A percentile compares a stretch with the other conserved stretches of the same genome.
These are phyloP conservation scores for Archilochus colubris DNA, from an alignment of 2,113 vertebrate genomes.

Conservation along the genomic window DNA sequence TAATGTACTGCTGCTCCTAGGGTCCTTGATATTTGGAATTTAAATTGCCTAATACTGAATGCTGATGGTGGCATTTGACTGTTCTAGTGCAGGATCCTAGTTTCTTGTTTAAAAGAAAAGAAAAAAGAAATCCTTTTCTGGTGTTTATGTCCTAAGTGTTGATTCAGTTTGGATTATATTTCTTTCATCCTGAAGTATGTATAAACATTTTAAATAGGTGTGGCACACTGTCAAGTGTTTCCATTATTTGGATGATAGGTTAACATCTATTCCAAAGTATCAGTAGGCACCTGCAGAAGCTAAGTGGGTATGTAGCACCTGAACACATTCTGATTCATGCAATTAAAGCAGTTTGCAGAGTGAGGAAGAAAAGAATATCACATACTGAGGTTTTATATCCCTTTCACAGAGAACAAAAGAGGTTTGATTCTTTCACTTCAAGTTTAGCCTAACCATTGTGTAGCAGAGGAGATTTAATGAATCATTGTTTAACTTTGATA, in stretches of 20 bases:
- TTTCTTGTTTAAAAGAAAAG: not conserved
- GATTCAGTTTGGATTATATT: constrained; percentile 30
- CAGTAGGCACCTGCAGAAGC: constrained; percentile 78
- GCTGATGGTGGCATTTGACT: not conserved
- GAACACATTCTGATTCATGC: constrained; percentile 83
- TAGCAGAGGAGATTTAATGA: constrained; percentile 86
- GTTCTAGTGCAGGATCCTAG: not conserved
- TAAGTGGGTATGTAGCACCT: constrained; percentile 80
- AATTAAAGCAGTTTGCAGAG: constrained; percentile 84
- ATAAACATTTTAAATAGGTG: constrained; percentile 73
- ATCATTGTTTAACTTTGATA: constrained; percentile 92
- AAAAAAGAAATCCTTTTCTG: not conserved
- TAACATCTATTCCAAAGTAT: constrained; percentile 62
- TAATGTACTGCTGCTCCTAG: not conserved
- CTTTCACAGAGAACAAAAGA: constrained; percentile 89
- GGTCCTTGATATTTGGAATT: constrained; percentile 31
- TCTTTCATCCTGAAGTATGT: constrained; percentile 43
- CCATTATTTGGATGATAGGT: constrained; percentile 67
- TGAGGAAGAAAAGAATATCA: constrained; percentile 80
- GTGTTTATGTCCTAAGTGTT: not conserved
- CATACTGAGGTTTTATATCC: constrained; percentile 83
- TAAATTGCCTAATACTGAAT: constrained; percentile 1
- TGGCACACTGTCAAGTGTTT: constrained; percentile 75
- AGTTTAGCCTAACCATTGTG: constrained; percentile 86
- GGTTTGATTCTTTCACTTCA: constrained; percentile 83